Conservation (phyloP, 2,113 vertebrate species). For the Cavia porcellus region DNA sequence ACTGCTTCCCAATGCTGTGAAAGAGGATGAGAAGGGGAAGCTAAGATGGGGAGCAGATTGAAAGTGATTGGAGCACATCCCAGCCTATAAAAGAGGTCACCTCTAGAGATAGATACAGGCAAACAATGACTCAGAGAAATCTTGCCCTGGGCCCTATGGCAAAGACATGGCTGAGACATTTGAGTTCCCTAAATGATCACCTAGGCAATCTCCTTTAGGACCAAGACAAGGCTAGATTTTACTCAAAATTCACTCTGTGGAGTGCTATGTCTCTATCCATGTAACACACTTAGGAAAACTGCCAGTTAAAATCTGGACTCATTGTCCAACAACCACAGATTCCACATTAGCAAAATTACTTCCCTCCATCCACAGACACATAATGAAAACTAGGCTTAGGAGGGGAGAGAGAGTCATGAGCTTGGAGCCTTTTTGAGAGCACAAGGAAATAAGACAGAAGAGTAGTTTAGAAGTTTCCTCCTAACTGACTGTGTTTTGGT, state of each 20-base stretch:
- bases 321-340: not conserved
- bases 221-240: not conserved
- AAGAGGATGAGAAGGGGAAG: not conserved
- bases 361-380: not conserved
- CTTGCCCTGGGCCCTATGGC: not conserved
- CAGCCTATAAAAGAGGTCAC: not conserved
- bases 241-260: not conserved
- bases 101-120: not conserved
- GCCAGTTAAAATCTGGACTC: not conserved
- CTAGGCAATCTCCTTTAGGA: not conserved
- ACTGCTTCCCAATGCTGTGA: not conserved
- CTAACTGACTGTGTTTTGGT: not conserved
- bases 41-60: not conserved
- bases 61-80: not conserved
- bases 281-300: not conserved
- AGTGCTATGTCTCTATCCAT: not conserved
- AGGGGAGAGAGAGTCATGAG: not conserved
- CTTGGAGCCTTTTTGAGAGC: not conserved
- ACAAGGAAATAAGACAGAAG: not conserved
- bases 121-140: not conserved
- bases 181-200: not conserved
- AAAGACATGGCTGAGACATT: not conserved
- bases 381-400: not conserved
- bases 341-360: not conserved
- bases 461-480: not conserved